Base-by-base conservation (phyloP, 2,888 invertebrate genomes). In the Sminthurinus aureus region DNA sequence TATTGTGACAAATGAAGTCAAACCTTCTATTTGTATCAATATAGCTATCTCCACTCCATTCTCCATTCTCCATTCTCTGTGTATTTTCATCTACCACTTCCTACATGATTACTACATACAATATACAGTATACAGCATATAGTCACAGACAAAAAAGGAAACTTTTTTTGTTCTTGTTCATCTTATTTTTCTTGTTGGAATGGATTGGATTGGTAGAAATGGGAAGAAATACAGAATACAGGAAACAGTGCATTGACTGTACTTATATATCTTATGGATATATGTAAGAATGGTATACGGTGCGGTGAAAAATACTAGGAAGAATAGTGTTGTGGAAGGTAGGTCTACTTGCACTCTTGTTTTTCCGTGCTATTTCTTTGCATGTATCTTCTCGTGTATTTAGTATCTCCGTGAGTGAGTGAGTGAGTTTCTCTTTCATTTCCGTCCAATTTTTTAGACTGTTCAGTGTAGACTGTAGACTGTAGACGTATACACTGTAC, bases 1-100 rank as follows among this genome's bases (percentile, higher is more conserved):
- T 84, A 84, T 84, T 84, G 85, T 85, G 85, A 85, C 84, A 85
- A 85, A 85, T 85, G 84, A 84, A 85, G 83, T 85, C 85, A 83
- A 83, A 83, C 81, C 78, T 78, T 84, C 85, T 83, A 85, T 85
- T 85, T 85, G 83, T 85, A 85, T 85, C 85, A 81, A 81, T 84
- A 12, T 38, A 51, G 24, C 78, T 76, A 15, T 52, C 24, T 76
- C 76, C 38, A 24, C 52, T 15, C 8, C 12, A 26, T 12, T 51
- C 52, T 20, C n/a, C n/a, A n/a, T n/a, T n/a, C n/a, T n/a, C n/a
- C n/a, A 20, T 9, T 24, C 3, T 71, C 4, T 71, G 22, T 71
- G 20, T 15, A 4, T 20, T 3, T 71, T 24, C 13, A 2, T 71
- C 15, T 71, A 20, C 20, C n/a, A n/a, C n/a, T n/a, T n/a, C n/a